These are phyloP conservation scores for Zootermopsis nevadensis DNA, from an alignment of 2,888 invertebrate genomes.

Conservation along the genomic window DNA sequence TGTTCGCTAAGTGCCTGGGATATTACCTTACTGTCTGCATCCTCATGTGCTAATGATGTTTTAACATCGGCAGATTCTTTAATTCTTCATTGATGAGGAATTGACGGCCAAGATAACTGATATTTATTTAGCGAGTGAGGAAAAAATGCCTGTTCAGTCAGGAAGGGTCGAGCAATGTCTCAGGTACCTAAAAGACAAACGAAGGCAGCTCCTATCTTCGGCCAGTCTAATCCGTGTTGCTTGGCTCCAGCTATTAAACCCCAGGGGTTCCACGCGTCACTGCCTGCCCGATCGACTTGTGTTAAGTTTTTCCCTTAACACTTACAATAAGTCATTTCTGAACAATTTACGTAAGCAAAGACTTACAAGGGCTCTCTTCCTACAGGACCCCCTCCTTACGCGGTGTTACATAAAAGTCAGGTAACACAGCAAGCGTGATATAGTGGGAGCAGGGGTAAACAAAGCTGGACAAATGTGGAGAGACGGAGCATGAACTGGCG, in stretches of 20 bases:
- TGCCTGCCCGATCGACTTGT: neutral
- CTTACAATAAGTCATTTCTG: slow-evolving; percentile 13
- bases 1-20: too few relatives aligned
- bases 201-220: too few relatives aligned
- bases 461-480: neutral
- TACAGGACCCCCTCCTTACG: slow-evolving; percentile 19
- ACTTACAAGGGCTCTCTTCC: neutral
- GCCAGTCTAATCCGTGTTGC: neutral
- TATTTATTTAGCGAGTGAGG: too few relatives aligned
- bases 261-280: slow-evolving; percentile 36
- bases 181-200: too few relatives aligned
- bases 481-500: neutral
- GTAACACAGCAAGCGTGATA: neutral
- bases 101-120: too few relatives aligned
- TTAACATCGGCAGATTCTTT: too few relatives aligned
- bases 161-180: too few relatives aligned
- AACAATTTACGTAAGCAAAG: slow-evolving; percentile 14
- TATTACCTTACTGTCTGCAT: too few relatives aligned
- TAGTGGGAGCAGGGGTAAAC: neutral
- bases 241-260: slow-evolving; percentile 24
- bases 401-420: slow-evolving; percentile 11
- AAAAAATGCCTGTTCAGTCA: too few relatives aligned
- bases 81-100: too few relatives aligned
- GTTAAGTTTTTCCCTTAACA: slow-evolving; percentile 17
- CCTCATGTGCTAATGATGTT: too few relatives aligned